These are phyloP conservation scores for Temnothorax curvispinosus DNA, from an alignment of 1,140 invertebrate genomes.

Conservation along the genomic window DNA sequence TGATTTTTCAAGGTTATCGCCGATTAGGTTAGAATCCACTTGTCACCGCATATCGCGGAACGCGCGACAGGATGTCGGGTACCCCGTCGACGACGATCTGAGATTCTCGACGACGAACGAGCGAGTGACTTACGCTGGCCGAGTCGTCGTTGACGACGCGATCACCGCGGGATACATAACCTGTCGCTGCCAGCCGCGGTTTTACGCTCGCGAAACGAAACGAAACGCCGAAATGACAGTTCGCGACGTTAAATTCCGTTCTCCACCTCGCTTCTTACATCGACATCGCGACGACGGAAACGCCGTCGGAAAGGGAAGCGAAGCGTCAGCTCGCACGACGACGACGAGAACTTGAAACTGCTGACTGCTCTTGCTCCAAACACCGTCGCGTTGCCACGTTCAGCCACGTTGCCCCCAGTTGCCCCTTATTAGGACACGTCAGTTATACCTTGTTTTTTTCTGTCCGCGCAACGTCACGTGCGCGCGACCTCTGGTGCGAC, in stretches of 20 bases:
- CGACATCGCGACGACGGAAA: background rate
- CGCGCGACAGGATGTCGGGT: too few relatives aligned
- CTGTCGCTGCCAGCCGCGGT: background rate
- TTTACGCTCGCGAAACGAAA: background rate
- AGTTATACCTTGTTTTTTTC: constrained; percentile 65
- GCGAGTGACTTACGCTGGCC: background rate
- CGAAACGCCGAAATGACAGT: background rate
- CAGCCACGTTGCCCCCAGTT: background rate
- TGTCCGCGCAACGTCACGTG: constrained; percentile 54
- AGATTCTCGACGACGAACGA: too few relatives aligned
- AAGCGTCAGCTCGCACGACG: background rate
- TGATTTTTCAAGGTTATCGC: constrained; percentile 38
- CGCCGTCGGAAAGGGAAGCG: too few relatives aligned
- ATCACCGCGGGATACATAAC: constrained; percentile 29
- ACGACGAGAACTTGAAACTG: too few relatives aligned
- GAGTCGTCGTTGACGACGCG: background rate
- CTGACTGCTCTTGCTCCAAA: too few relatives aligned
- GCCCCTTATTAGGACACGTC: constrained; percentile 74
- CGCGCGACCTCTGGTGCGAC: background rate
- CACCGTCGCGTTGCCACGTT: constrained; percentile 69
- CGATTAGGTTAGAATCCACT: background rate
- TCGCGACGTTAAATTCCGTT: background rate
- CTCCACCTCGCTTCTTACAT: background rate
- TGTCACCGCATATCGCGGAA: constrained; percentile 34
- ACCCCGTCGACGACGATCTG: background rate